Percentiles rank a stretch among this genome's conserved stretches.
These are phyloP conservation scores for Panagrolaimus sp. DNA, from an alignment of 1,140 invertebrate species.

Conservation along the genomic window DNA sequence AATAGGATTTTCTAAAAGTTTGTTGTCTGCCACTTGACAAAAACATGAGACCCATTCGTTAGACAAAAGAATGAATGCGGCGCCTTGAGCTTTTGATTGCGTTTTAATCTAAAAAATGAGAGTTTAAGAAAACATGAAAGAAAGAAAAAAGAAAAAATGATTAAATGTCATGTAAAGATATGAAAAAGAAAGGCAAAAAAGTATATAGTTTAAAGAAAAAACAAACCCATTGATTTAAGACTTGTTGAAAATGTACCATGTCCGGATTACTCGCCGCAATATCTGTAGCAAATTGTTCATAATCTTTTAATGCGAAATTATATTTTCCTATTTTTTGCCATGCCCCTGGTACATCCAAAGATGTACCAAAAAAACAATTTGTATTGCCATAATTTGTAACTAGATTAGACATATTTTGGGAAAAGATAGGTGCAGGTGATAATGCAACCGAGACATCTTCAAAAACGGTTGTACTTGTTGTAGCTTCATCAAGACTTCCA, in stretches of 20 bases:
- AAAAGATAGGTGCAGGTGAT: slow-evolving; percentile 26
- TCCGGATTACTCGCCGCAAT: slow-evolving; percentile 39
- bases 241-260: slow-evolving; percentile 42
- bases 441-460: slow-evolving; percentile 36
- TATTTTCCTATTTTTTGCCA: background rate
- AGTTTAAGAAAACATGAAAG: background rate
- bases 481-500: slow-evolving; percentile 15
- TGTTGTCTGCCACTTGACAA: slow-evolving; percentile 20
- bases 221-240: slow-evolving; percentile 45
- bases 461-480: slow-evolving; percentile 11
- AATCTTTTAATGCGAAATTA: slow-evolving; percentile 6
- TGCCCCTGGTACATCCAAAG: no score
- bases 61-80: slow-evolving; percentile 40
- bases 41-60: slow-evolving; percentile 20
- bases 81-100: slow-evolving; percentile 33
- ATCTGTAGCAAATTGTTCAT: slow-evolving; percentile 28
- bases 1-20: slow-evolving; percentile 23
- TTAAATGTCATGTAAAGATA: background rate
- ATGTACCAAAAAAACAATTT: slow-evolving; percentile 14
- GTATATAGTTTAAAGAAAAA: background rate
- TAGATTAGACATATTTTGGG: background rate
- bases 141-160: background rate
- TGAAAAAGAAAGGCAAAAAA: background rate
- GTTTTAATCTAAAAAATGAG: slow-evolving; percentile 33
- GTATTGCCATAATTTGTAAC: slow-evolving; percentile 8